A percentile compares a stretch with the other conserved stretches of the same genome.
These are phyloP conservation scores for Capra hircus DNA, from an alignment of 2,113 vertebrate genomes.

Conservation along the genomic window DNA sequence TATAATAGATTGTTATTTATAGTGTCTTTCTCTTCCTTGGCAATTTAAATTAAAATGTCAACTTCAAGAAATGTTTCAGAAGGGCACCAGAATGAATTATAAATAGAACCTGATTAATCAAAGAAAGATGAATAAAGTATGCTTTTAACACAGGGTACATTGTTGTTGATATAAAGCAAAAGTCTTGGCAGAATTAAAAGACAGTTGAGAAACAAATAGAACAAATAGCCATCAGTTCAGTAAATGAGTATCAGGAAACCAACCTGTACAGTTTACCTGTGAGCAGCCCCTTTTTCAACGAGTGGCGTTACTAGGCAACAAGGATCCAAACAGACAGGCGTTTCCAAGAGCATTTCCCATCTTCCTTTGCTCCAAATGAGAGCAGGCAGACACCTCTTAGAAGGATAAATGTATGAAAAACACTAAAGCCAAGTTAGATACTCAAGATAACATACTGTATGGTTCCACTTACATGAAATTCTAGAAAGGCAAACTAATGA, in stretches of 20 bases:
- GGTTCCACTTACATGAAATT: neutral
- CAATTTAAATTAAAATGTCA: constrained; percentile 16
- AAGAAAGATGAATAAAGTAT: neutral
- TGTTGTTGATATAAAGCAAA: neutral
- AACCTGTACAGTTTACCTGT: accelerated
- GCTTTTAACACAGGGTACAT: neutral
- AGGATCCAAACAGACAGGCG: neutral
- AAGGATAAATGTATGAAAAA: neutral
- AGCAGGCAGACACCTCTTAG: neutral
- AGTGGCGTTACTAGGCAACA: neutral
- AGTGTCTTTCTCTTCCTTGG: constrained; percentile 15
- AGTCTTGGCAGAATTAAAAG: neutral
- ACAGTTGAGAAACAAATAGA: neutral
- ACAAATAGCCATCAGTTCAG: neutral
- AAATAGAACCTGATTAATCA: neutral
- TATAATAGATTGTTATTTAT: neutral
- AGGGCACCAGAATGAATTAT: neutral
- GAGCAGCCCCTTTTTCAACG: neutral
- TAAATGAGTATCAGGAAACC: neutral
- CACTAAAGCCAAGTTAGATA: no score
- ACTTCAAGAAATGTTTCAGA: neutral
- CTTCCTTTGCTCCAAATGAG: neutral
- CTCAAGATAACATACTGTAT: neutral
- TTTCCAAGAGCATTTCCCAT: neutral
- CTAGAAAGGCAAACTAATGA: neutral